Percentiles rank a stretch among this genome's conserved stretches.
Evolutionary conservation across 2,797 vertebrate species (phyloP).

Genomic region (Moxostoma hubbsi): DNA sequence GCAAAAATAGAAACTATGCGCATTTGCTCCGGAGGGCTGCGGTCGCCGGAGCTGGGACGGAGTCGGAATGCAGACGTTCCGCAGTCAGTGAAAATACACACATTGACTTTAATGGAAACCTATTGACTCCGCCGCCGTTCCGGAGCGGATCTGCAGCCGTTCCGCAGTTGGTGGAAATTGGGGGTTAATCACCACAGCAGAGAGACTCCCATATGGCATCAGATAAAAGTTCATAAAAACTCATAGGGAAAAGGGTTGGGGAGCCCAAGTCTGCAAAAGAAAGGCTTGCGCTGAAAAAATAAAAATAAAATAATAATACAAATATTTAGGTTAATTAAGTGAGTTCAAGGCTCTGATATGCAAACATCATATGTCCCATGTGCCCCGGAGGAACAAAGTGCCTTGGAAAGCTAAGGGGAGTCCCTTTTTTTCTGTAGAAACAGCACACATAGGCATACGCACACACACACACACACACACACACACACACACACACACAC

Average conservation of each 20-base stretch:
- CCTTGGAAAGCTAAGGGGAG: background rate
- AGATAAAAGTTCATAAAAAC: constrained; percentile 38
- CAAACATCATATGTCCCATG: constrained; percentile 76
- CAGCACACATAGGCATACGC: constrained; percentile 10
- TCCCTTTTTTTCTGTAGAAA: background rate
- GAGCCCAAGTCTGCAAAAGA: constrained; percentile 72
- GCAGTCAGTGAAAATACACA: no score
- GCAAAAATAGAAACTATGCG: no score
- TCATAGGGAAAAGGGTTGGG: constrained; percentile 59
- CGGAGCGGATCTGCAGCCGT: no score
- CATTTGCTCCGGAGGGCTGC: no score
- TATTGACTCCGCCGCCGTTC: no score
- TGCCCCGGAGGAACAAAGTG: constrained; percentile 60
- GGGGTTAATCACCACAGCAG: constrained; percentile 49
- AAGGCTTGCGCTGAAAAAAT: constrained; percentile 73
- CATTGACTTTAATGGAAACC: no score
- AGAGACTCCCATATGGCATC: constrained; percentile 55
- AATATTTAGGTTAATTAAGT: constrained; percentile 81
- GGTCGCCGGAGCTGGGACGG: no score
- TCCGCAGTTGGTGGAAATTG: no score
- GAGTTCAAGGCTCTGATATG: constrained; percentile 75
- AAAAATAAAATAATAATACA: no score
- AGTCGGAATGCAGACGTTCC: no score
- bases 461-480: background rate
- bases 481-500: no score